Percentiles rank a stretch among this genome's conserved stretches.
Conservation (phyloP, 2,113 vertebrate genomes). For the Pitta sordida region DNA sequence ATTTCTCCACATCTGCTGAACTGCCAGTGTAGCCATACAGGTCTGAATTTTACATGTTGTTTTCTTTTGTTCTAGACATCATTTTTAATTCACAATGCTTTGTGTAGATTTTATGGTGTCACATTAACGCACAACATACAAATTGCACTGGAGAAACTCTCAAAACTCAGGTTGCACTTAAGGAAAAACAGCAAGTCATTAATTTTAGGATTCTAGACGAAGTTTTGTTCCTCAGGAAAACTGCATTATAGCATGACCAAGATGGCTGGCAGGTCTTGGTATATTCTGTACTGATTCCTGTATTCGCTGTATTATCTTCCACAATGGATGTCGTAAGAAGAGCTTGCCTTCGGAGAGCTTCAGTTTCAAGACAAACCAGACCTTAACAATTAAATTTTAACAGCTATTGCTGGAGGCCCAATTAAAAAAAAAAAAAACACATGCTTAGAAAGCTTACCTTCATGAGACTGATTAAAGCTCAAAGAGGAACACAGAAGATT, state of each 20-base stretch:
- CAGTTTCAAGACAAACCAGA: neutral
- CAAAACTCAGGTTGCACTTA: neutral
- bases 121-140: neutral
- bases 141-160: neutral
- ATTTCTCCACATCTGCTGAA: neutral
- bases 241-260: neutral
- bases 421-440: neutral
- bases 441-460: neutral
- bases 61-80: neutral
- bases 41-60: neutral
- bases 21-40: neutral
- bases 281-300: neutral
- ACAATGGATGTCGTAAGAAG: neutral
- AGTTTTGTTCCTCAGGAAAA: neutral
- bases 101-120: neutral
- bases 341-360: neutral
- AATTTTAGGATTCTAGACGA: neutral
- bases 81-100: neutral
- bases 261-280: neutral
- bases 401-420: neutral
- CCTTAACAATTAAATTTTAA: neutral
- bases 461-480: neutral
- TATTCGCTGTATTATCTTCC: neutral
- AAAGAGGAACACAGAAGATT: neutral
- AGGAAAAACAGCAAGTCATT: neutral